Evolutionary conservation across 2,797 vertebrate species (phyloP).

Genomic region (Coracias cyanogaster): DNA sequence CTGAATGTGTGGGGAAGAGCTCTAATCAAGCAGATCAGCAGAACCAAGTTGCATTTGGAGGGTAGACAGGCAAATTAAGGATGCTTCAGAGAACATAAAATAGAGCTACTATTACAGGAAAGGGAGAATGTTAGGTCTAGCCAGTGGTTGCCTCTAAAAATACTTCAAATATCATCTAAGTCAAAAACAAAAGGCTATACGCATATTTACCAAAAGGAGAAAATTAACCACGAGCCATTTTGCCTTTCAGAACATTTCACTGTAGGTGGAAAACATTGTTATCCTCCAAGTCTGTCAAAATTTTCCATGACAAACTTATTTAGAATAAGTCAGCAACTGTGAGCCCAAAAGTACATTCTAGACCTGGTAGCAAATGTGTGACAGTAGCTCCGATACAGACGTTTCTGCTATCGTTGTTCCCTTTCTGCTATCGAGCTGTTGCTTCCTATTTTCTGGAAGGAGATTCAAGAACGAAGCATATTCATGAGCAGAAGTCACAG

Average conservation of each 20-base stretch:
- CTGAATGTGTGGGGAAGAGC: neutral
- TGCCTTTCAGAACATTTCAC: neutral
- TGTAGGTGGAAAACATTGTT: slow-evolving; percentile 13
- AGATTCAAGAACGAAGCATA: neutral
- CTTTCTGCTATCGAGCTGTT: neutral
- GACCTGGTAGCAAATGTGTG: neutral
- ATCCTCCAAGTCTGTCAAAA: neutral
- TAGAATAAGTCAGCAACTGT: neutral
- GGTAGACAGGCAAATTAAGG: neutral
- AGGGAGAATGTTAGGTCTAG: neutral
- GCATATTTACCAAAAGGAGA: neutral
- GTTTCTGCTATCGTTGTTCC: neutral
- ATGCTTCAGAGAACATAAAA: neutral
- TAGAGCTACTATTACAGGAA: neutral
- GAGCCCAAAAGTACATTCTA: neutral
- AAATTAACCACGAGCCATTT: neutral
- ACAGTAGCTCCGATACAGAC: neutral
- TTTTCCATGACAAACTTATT: neutral
- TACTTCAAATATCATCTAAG: neutral
- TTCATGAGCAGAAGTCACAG: neutral
- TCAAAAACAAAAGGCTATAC: slow-evolving; percentile 5
- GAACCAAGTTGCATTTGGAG: neutral
- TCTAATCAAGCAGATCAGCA: neutral
- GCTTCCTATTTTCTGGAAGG: neutral
- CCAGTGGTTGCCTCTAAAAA: slow-evolving; percentile 10